Conservation (phyloP, 2,113 vertebrate species). For the Actenoides lindsayi region DNA sequence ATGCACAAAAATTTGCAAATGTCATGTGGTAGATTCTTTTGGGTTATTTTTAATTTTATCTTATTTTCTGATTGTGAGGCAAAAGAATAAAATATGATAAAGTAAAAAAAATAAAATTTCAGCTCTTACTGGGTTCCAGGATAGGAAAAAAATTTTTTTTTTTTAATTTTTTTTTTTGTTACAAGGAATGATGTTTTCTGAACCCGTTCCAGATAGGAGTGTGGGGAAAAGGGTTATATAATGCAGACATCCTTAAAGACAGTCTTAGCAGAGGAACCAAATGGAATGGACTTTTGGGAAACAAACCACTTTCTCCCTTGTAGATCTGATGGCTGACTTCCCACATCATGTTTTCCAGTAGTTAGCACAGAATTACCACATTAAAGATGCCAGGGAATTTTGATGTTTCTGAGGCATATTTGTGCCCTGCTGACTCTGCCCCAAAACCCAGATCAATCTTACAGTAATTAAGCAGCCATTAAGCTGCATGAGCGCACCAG, state of each 20-base stretch:
- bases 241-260: background rate
- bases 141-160: background rate
- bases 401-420: background rate
- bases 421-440: background rate
- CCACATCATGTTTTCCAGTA: background rate
- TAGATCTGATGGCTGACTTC: background rate
- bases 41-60: background rate
- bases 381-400: background rate
- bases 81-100: background rate
- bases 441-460: background rate
- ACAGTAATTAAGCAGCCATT: background rate
- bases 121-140: background rate
- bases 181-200: background rate
- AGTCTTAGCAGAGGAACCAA: background rate
- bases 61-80: background rate
- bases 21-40: background rate
- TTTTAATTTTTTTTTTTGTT: background rate
- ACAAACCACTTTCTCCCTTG: background rate
- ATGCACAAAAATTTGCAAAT: background rate
- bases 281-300: background rate
- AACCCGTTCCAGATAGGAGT: background rate
- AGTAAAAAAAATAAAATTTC: accelerated
- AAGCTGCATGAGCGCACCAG: accelerated
- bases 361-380: background rate
- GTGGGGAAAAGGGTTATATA: background rate